Conservation (phyloP, 2,797 vertebrate genomes). For the Sardinella longiceps region DNA sequence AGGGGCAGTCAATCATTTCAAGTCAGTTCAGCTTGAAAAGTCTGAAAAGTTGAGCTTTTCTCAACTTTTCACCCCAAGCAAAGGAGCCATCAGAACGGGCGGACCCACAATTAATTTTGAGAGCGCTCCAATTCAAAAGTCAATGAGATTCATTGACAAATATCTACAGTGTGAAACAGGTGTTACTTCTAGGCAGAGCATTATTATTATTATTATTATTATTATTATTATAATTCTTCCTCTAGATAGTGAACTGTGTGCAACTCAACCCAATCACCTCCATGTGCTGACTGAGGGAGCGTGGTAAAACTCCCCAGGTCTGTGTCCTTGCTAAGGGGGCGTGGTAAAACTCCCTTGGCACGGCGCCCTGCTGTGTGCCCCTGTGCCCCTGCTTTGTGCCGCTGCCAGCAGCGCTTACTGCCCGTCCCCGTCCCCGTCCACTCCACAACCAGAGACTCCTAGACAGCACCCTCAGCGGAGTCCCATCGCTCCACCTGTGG, state of each 20-base stretch:
- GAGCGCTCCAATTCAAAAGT: too few species aligned
- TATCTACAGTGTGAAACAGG: too few species aligned
- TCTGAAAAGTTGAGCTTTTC: too few species aligned
- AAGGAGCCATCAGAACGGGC: too few species aligned
- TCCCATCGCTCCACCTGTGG: background rate
- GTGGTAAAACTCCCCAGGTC: constrained; percentile 70
- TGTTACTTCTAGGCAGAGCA: background rate
- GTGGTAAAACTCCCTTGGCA: constrained; percentile 69
- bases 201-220: too few species aligned
- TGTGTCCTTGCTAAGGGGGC: constrained; percentile 69
- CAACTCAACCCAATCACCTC: background rate
- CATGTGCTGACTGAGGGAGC: constrained; percentile 64
- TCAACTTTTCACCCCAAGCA: too few species aligned
- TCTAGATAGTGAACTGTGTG: background rate
- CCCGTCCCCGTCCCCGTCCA: too few species aligned
- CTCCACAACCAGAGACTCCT: constrained; percentile 24
- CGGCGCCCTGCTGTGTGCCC: constrained; percentile 76
- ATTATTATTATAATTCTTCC: too few species aligned
- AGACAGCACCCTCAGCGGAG: background rate
- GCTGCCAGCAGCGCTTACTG: constrained; percentile 61
- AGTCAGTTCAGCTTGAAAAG: too few species aligned
- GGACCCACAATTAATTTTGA: too few species aligned
- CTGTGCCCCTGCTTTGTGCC: constrained; percentile 66
- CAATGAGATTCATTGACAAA: too few species aligned
- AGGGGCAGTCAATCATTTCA: too few species aligned